Percentiles rank a stretch among this genome's conserved stretches.
Conservation (phyloP, 2,113 vertebrate genomes). For the Eulemur rufifrons region DNA sequence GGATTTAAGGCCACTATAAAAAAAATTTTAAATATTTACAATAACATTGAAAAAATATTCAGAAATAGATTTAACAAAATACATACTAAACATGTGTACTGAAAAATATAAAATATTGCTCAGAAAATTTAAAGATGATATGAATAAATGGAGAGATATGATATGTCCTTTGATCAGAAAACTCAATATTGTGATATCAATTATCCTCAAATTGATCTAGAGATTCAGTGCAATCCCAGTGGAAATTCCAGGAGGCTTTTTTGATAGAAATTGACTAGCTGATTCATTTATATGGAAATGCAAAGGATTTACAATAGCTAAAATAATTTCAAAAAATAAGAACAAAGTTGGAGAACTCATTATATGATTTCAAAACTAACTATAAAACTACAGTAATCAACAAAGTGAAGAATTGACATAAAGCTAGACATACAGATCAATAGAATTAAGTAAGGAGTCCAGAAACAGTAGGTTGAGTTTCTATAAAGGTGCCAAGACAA, state of each 20-base stretch:
- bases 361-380: background rate
- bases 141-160: background rate
- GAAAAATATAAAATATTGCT: background rate
- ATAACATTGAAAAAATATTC: background rate
- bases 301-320: background rate
- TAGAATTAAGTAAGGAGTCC: background rate
- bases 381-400: background rate
- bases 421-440: background rate
- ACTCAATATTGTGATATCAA: background rate
- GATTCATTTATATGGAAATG: background rate
- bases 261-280: background rate
- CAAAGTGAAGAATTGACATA: background rate
- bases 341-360: background rate
- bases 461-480: background rate
- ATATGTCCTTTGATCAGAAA: background rate
- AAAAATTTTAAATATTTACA: background rate
- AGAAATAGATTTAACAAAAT: background rate
- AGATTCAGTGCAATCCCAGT: background rate
- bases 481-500: background rate
- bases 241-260: background rate
- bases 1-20: background rate
- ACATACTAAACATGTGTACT: background rate
- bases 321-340: constrained; percentile 22
- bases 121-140: background rate
- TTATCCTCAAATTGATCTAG: background rate